Evolutionary conservation across 2,888 invertebrate genomes (phyloP), one percentile per base, ranked within the genome.

Genomic region (Euzophera pinguis): DNA sequence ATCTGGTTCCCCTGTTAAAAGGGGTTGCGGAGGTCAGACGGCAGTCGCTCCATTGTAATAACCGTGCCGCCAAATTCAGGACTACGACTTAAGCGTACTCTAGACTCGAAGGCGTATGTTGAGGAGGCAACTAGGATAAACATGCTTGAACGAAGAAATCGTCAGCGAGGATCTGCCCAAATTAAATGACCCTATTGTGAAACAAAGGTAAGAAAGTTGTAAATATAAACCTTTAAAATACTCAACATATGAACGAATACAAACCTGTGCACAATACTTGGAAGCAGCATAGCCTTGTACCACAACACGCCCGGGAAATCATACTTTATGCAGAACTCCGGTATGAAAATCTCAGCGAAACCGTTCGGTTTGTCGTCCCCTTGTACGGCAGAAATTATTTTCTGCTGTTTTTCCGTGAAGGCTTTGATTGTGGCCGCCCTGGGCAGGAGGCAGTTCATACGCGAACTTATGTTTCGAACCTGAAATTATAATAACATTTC

Each of bases 201-300:
- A n/a, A n/a, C n/a, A 22, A 22, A 22, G 22, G 22, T 22, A 22
- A 22, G 22, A 5, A n/a, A n/a, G n/a, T n/a, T n/a, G n/a, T n/a
- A n/a, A n/a, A n/a, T n/a, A n/a, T n/a, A n/a, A n/a, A n/a, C n/a
- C n/a, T n/a, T n/a, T n/a, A n/a, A n/a, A n/a, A n/a, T n/a, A n/a
- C n/a, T 3, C 22, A 5, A 22, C 22, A 22, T 22, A 22, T 3
- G 5, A 22, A 37, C 38, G 22, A 27, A 8, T 4, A 27, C 54
- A 48, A 93, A 84, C 73, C 99, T 93, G 71, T 97, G 96, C 29
- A 99, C 71, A 53, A 98, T 92, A 14, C 96, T 94, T 0, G 99
- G 99, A 53, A 99, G 73, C 51, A 95, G 92, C 1, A 93, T 92
- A 0, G 96, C 94, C 80, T 98, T 97, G 16, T 95, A 90, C 96